phyloP scores from a whole-genome alignment of 2,113 vertebrate species.

The Ictidomys tridecemlineatus region DNA sequence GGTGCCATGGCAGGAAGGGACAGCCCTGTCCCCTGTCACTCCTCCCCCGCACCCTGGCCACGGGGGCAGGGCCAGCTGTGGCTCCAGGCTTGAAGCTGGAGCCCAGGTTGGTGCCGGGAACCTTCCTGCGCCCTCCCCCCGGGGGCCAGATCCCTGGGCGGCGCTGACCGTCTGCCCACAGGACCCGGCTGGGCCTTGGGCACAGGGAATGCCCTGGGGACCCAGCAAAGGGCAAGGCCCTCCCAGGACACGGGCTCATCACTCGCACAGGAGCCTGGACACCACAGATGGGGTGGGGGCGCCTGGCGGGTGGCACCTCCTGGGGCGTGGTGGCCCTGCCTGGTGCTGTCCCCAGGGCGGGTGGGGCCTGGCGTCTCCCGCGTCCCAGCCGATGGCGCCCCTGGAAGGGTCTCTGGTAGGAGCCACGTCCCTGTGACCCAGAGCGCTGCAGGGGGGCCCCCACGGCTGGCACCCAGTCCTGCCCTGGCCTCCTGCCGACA shows the following conservation, averaged over 20 bases:
- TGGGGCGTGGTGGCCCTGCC: no score
- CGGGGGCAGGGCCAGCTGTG: background rate
- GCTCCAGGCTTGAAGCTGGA: background rate
- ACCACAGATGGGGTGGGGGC: background rate
- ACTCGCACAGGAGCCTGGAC: background rate
- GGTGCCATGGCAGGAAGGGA: background rate
- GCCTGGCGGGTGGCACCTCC: no score
- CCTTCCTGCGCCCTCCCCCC: background rate
- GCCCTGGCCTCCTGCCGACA: no score
- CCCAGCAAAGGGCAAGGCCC: accelerated
- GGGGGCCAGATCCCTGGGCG: background rate
- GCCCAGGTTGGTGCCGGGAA: background rate
- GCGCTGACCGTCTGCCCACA: background rate
- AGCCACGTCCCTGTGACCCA: no score
- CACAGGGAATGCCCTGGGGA: accelerated
- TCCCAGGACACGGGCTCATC: background rate
- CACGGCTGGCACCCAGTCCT: no score
- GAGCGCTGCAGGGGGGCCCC: no score
- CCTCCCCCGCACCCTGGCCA: background rate
- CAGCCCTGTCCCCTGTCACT: background rate
- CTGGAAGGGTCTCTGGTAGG: no score
- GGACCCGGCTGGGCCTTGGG: background rate
- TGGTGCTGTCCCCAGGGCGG: no score
- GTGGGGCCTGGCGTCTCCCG: no score
- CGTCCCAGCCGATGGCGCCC: no score